These are phyloP conservation scores for Neofelis nebulosa DNA, from an alignment of 2,113 vertebrate species.

Conservation along the genomic window DNA sequence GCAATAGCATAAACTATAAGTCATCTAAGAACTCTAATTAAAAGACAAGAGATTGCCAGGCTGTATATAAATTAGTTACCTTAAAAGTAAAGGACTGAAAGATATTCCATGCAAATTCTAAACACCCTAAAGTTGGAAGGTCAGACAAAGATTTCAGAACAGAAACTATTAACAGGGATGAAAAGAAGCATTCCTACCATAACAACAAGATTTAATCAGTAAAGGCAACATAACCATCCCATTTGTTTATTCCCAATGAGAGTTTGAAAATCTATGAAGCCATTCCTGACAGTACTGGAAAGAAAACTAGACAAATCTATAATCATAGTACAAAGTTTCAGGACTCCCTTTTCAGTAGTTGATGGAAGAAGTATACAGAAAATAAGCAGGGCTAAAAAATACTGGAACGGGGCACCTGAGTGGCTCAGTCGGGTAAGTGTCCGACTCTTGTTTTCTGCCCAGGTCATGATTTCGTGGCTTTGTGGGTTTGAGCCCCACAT, in stretches of 20 bases:
- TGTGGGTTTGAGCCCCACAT: no score
- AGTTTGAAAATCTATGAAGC: not conserved
- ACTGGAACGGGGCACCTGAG: not conserved
- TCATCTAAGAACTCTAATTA: not conserved
- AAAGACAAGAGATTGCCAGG: not conserved
- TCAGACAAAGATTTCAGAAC: not conserved
- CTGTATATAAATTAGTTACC: not conserved
- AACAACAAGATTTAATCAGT: not conserved
- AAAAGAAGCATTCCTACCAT: not conserved
- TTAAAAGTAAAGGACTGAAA: not conserved
- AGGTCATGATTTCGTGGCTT: no score
- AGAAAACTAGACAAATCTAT: not conserved
- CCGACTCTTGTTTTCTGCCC: no score
- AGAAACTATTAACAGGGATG: not conserved
- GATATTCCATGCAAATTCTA: not conserved
- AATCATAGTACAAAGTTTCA: not conserved
- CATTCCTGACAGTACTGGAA: not conserved
- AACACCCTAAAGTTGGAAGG: not conserved
- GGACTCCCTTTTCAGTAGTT: not conserved
- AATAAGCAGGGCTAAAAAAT: not conserved
- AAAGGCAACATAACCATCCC: not conserved
- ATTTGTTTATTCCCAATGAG: not conserved
- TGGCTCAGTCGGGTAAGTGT: no score
- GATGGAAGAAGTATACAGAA: not conserved
- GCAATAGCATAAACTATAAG: not conserved